A percentile compares a stretch with the other conserved stretches of the same genome.
These are phyloP conservation scores for Apamea epomidion DNA, from an alignment of 2,888 invertebrate species.

Conservation along the genomic window DNA sequence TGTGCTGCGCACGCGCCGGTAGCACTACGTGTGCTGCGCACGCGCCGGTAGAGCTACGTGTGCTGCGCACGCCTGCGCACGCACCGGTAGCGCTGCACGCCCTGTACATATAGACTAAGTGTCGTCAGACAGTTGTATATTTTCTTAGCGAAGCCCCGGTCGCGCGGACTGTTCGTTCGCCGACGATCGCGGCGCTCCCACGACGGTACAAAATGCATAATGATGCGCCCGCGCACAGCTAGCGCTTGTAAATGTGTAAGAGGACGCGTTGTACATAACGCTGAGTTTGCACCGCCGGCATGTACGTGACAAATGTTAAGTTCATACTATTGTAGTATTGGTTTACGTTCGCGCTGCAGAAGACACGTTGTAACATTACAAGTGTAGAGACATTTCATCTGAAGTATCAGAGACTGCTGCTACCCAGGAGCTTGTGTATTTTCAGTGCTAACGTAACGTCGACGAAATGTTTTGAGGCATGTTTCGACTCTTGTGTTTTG, in stretches of 20 bases:
- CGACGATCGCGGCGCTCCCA: constrained; percentile 74
- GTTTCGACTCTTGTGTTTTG: constrained; percentile 26
- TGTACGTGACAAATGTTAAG: constrained; percentile 37
- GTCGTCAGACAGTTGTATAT: constrained; percentile 72
- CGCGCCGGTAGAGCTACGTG: constrained; percentile 48
- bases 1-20: constrained; percentile 69
- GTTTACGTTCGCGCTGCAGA: constrained; percentile 48
- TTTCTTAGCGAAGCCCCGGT: constrained; percentile 80
- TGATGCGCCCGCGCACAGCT: constrained; percentile 69
- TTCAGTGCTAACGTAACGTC: constrained; percentile 36
- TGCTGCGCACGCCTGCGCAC: constrained; percentile 54
- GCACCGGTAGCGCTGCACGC: constrained; percentile 44
- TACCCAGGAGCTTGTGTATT: constrained; percentile 50
- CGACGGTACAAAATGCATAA: constrained; percentile 88
- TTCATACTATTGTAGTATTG: constrained; percentile 47
- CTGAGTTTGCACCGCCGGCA: constrained; percentile 51
- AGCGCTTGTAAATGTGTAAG: constrained; percentile 64
- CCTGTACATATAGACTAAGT: constrained; percentile 72
- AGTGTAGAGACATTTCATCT: constrained; percentile 51
- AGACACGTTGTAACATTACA: constrained; percentile 48
- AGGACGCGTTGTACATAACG: constrained; percentile 56
- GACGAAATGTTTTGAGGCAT: constrained; percentile 30
- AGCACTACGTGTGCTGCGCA: constrained; percentile 72
- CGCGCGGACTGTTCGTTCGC: constrained; percentile 75
- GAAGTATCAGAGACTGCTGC: constrained; percentile 43